Evolutionary conservation across 2,888 invertebrate species (phyloP), one percentile per base, ranked within the genome.

Genomic region (Pollenia angustigena): DNA sequence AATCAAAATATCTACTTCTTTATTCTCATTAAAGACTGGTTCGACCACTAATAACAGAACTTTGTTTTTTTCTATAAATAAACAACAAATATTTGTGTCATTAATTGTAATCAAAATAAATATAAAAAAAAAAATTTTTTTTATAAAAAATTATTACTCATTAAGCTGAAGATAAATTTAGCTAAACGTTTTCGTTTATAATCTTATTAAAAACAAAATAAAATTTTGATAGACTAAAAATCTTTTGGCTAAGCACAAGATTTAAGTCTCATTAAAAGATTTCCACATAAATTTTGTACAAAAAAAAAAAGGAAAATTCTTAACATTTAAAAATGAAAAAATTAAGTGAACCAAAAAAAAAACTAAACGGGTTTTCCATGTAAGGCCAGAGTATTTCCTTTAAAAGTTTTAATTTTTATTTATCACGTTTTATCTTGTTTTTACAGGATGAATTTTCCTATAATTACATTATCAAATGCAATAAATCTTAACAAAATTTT

Each of bases 401-500:
- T 7, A 14, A 58, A 32, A 58, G 32, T 14, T 7, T 14, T 3
- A 14, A 32, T 32, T 32, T 32, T 58, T 58, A 11, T 14, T 58
- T 32, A 56, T 58, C 23, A 18, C 16, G 9, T 2, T 40, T 32
- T 40, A 9, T n/a, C 9, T 60, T 40, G 56, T 16, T 12, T 48
- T 66, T 44, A 18, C 78, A 68, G 78, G 78, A 78, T 58, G 66
- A 66, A 78, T 78, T 66, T 78, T 56, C 46, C 23, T 48, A 23
- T 32, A 58, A 58, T 23, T n/a, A 23, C 14, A 32, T 3, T 44
- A 42, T 18, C 42, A 56, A 54, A 72, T 40, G 40, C 32, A 16
- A 62, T 62, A 60, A 62, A 60, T 48, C 60, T 40, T 50, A 58
- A 0, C 7, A 18, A 60, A 11, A 8, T n/a, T 58, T 48, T 6